Percentiles rank a stretch among this genome's conserved stretches.
These are phyloP conservation scores for Halesus radiatus DNA, from an alignment of 1,140 invertebrate species.

Conservation along the genomic window DNA sequence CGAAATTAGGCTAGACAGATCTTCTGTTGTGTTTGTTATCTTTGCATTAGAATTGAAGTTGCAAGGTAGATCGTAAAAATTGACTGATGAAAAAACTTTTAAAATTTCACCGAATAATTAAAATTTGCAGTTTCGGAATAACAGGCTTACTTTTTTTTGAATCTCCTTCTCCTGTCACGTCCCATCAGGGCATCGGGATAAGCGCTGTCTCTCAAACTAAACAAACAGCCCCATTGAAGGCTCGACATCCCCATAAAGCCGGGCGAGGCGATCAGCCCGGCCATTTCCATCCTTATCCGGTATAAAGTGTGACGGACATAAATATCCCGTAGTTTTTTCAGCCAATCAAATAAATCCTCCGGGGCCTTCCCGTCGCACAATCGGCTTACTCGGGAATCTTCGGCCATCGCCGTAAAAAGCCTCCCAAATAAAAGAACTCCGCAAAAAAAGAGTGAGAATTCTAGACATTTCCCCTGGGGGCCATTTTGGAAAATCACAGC, in stretches of 20 bases:
- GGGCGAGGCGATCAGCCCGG: neutral
- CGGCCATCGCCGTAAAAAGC: conserved; percentile 38
- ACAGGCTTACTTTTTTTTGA: too few relatives aligned
- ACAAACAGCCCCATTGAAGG: conserved; percentile 25
- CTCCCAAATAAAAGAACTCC: conserved; percentile 46
- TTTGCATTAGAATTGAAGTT: too few relatives aligned
- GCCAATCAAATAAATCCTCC: conserved; percentile 50
- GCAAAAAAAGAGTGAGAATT: conserved; percentile 48
- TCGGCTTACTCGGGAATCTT: conserved; percentile 42
- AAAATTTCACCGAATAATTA: too few relatives aligned
- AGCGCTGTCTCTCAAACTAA: conserved; percentile 23
- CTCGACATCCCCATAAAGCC: conserved; percentile 23
- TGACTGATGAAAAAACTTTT: too few relatives aligned
- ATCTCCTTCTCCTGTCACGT: neutral
- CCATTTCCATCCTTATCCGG: conserved; percentile 26
- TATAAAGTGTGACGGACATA: conserved; percentile 48
- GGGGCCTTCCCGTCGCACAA: conserved; percentile 39
- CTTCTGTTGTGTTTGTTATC: too few relatives aligned
- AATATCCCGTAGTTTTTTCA: conserved; percentile 47
- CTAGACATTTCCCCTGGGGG: conserved; percentile 53
- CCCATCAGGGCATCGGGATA: conserved; percentile 19
- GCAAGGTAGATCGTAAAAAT: too few relatives aligned
- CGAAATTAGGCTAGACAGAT: too few relatives aligned
- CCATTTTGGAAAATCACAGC: conserved; percentile 56
- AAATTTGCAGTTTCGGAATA: too few relatives aligned